Conservation (phyloP, 1,140 invertebrate species). For the Dolichoris vasculosae region DNA sequence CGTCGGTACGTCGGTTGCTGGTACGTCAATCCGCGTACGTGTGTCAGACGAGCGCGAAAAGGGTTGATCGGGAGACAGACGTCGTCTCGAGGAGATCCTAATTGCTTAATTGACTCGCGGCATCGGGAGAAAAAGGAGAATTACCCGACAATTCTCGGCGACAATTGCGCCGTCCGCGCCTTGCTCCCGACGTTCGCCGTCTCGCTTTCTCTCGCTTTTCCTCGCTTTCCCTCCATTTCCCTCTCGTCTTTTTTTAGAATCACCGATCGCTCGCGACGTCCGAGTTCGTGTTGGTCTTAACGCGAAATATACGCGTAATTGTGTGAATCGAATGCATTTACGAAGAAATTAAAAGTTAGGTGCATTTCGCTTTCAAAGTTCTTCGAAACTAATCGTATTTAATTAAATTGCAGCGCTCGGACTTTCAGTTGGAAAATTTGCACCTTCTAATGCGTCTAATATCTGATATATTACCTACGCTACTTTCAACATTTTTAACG, state of each 20-base stretch:
- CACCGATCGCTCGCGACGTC: neutral
- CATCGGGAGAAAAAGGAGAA: neutral
- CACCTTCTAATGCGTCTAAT: too few species aligned
- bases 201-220: too few species aligned
- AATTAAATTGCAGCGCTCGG: neutral
- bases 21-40: conserved; percentile 20
- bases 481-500: too few species aligned
- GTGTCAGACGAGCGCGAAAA: neutral
- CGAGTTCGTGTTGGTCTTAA: neutral
- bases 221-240: neutral
- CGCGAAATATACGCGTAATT: neutral
- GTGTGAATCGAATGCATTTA: neutral
- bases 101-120: conserved; percentile 45
- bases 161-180: neutral
- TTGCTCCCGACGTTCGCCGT: too few species aligned
- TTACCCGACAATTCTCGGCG: neutral
- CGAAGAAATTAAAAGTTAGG: neutral
- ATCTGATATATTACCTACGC: too few species aligned
- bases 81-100: conserved; percentile 11
- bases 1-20: too few species aligned
- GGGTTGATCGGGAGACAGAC: conserved; percentile 24
- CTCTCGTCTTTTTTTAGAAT: neutral
- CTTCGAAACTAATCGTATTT: neutral
- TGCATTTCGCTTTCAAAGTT: neutral
- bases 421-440: too few species aligned